Evolutionary conservation across 2,888 invertebrate genomes (phyloP).

Genomic region (Danaus chrysippus): DNA sequence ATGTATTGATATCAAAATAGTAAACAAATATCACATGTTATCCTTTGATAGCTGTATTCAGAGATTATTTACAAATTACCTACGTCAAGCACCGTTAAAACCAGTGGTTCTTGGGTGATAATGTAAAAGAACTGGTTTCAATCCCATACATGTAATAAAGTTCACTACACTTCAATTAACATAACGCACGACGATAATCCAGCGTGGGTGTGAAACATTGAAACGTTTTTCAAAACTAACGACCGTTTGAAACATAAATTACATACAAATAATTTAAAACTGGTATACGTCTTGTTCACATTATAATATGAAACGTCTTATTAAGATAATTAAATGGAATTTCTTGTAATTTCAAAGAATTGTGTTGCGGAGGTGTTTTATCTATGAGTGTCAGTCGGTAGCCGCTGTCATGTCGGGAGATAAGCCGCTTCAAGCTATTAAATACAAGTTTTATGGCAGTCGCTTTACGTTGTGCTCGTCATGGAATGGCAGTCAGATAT

Average conservation of each 20-base stretch:
- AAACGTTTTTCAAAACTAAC: conserved; percentile 19
- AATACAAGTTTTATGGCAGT: conserved; percentile 47
- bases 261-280: neutral
- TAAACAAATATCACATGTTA: neutral
- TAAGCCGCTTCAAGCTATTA: conserved; percentile 46
- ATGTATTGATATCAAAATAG: too few relatives aligned
- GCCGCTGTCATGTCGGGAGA: conserved; percentile 53
- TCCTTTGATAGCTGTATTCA: neutral
- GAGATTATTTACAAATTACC: neutral
- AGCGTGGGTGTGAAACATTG: conserved; percentile 14
- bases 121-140: conserved; percentile 17
- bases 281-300: too few relatives aligned
- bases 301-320: neutral
- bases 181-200: conserved; percentile 15
- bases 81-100: neutral
- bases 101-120: conserved; percentile 3
- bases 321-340: conserved; percentile 33
- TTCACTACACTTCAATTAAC: conserved; percentile 25
- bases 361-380: conserved; percentile 44
- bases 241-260: neutral
- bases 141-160: conserved; percentile 18
- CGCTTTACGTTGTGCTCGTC: conserved; percentile 23
- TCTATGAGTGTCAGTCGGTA: conserved; percentile 51
- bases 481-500: conserved; percentile 25
- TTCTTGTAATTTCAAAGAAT: conserved; percentile 24